phyloP scores from a whole-genome alignment of 2,888 invertebrate genomes.

The Dione vanillae region DNA sequence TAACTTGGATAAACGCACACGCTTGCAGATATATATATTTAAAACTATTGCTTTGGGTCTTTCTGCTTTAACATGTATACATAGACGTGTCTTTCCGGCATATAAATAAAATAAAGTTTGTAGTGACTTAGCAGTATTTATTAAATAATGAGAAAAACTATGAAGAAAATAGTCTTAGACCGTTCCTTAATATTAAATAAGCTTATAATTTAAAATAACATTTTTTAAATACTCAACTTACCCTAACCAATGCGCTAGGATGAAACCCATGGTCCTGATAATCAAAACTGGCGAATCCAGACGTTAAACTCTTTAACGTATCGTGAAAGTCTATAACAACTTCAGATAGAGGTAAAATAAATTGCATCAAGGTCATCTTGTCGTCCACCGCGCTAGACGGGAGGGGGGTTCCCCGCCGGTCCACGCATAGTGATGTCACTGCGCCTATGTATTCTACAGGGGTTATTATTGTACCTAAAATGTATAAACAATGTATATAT shows the following conservation, averaged over 20 bases:
- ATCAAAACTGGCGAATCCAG: constrained; percentile 98
- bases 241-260: constrained; percentile 90
- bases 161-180: too few relatives aligned
- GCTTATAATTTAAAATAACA: too few relatives aligned
- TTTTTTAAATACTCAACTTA: constrained; percentile 64
- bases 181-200: background rate
- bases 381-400: constrained; percentile 92
- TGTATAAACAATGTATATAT: too few relatives aligned
- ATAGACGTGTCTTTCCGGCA: too few relatives aligned
- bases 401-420: constrained; percentile 86
- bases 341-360: constrained; percentile 94
- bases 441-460: constrained; percentile 90
- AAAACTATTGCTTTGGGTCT: too few relatives aligned
- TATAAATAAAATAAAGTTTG: too few relatives aligned
- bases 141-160: too few relatives aligned
- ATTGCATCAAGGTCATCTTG: constrained; percentile 91
- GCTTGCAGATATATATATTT: too few relatives aligned
- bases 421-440: constrained; percentile 89
- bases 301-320: constrained; percentile 92
- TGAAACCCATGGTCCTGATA: constrained; percentile 95
- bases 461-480: constrained; percentile 92
- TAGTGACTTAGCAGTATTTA: too few relatives aligned
- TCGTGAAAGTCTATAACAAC: constrained; percentile 98
- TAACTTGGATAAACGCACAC: too few relatives aligned
- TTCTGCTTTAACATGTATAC: too few relatives aligned